Evolutionary conservation across 1,140 invertebrate genomes (phyloP), one percentile per base, ranked within the genome.

Genomic region (Cydia fagiglandana): DNA sequence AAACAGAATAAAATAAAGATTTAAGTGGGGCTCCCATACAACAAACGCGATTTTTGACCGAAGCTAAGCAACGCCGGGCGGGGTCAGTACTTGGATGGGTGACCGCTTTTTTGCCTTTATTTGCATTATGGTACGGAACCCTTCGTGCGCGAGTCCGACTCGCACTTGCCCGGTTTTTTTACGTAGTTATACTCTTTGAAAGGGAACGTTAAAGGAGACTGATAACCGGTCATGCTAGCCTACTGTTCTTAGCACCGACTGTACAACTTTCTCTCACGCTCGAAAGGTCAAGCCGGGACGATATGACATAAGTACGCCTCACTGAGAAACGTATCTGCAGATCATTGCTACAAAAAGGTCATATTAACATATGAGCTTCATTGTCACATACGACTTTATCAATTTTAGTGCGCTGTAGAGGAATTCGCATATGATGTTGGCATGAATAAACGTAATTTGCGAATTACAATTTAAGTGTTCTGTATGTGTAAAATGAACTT

Each of bases 211-310:
- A 4, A 7, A 53, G 50, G 50, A 12, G 45, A n/a, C 10, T 2
- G 56, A 20, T 61, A 61, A 61, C 17, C 20, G 50, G 56, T 61
- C 17, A 24, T 20, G 56, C 20, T 24, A 61, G 20, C 56, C 9
- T 61, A 61, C 56, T 61, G 56, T 61, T 24, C 2, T 61, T 9
- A 20, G 3, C 20, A 10, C 20, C 56, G 56, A 61, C 56, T 61
- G 56, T 61, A 7, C 20, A 61, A 61, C 56, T 61, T 61, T 61
- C 56, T 61, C 56, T 61, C 56, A 24, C 20, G 20, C 56, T 61
- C 56, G 56, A 61, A 61, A 61, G 56, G 56, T 61, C 56, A 61
- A 20, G 17, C 20, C 56, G 56, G 20, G 20, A 61, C 56, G 12
- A 61, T 61, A 61, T 61, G 56, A 61, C 56, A 61, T 61, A 61